Evolutionary conservation across 2,888 invertebrate species (phyloP), one percentile per base, ranked within the genome.

Genomic region (Salpingus planirostris): DNA sequence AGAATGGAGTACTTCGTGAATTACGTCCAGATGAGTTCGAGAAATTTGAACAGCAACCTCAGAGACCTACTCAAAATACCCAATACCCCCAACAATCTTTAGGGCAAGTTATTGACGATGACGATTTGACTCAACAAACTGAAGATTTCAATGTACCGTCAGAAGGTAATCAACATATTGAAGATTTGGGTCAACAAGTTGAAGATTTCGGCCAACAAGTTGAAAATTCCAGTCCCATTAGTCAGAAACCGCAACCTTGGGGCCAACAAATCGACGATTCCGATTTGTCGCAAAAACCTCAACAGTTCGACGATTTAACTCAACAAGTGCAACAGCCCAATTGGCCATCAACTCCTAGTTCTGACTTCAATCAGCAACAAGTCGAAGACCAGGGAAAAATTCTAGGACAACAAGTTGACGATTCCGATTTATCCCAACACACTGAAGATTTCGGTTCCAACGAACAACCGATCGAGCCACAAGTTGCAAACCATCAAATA

Each of bases 91-190:
- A n/a, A n/a, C n/a, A n/a, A n/a, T n/a, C n/a, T n/a, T 27, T 37
- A 13, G 27, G 31, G 3, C 37, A 37, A 26, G 33, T 33, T 27
- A 29, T 18, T 10, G 29, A 33, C 26, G 30, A 33, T n/a, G 27
- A 36, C 15, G 30, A 33, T 14, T 21, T 42, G 14, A 24, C 26
- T 22, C 42, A 38, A 35, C 31, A 31, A 28, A 21, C 18, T 22
- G 22, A 31, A 13, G 29, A 37, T 12, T 13, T 30, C 49, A 22
- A 5, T 4, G 6, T 7, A 11, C 8, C 5, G 5, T 10, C 23
- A 5, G 4, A 23, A 23, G 10, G 4, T 11, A 23, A 11, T 23
- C 23, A 23, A 10, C 10, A 11, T 23, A 10, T 10, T 23, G 23
- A 11, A 5, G 10, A 23, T 5, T 11, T 23, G 8, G 10, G 5